Conservation (phyloP, 2,888 invertebrate species). For the Entomobrya multifasciata region DNA sequence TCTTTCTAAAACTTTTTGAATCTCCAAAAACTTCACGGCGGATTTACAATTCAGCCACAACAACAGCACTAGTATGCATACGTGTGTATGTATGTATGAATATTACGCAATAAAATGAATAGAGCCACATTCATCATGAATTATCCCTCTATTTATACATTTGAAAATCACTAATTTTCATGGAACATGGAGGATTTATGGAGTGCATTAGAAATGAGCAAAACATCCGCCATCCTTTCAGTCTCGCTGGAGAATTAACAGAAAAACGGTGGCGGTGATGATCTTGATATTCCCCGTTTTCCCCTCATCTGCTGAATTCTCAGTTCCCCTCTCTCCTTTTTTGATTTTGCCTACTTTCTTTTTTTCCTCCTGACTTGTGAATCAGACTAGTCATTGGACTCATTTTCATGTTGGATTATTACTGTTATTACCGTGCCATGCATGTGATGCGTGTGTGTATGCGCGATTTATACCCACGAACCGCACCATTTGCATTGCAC, state of each 20-base stretch:
- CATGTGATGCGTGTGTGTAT: neutral
- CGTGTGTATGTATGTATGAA: too few species aligned
- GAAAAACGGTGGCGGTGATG: neutral
- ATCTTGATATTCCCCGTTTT: neutral
- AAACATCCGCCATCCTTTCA: conserved; percentile 5
- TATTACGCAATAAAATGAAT: conserved; percentile 30
- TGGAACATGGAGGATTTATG: conserved; percentile 22
- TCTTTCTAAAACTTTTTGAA: neutral
- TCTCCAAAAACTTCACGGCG: neutral
- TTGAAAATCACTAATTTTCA: conserved; percentile 23
- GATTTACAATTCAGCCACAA: conserved; percentile 22
- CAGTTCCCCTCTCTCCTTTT: neutral
- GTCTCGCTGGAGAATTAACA: conserved; percentile 25
- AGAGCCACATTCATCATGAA: neutral
- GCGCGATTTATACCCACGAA: neutral
- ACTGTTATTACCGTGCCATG: conserved; percentile 17
- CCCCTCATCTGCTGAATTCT: neutral
- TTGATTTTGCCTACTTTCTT: neutral
- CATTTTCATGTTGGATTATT: conserved; percentile 2
- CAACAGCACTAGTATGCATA: too few species aligned
- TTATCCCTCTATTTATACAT: conserved; percentile 30
- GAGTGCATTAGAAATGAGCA: neutral
- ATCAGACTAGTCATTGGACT: neutral
- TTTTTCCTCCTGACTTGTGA: neutral
- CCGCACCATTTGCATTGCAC: neutral